phyloP scores from a whole-genome alignment of 1,140 invertebrate species.

The Bradysia coprophila region DNA sequence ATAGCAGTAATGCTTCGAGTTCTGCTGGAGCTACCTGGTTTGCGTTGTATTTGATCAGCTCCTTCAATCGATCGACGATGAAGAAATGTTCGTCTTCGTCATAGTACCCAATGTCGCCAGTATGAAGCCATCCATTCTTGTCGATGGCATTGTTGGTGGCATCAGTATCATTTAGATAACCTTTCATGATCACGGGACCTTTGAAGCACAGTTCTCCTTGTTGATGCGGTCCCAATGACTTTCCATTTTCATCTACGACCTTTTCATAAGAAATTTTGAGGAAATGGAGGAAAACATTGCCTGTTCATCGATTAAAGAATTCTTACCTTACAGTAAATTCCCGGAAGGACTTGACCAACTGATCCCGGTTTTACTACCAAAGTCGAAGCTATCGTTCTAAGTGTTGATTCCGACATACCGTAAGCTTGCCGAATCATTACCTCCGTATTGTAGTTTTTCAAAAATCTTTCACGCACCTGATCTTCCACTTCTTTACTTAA shows the following conservation, averaged over 20 bases:
- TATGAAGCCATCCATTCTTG: slow-evolving; percentile 51
- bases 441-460: too few relatives aligned
- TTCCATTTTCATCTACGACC: slow-evolving; percentile 29
- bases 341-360: slow-evolving; percentile 2
- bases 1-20: slow-evolving; percentile 51
- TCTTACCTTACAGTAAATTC: not conserved
- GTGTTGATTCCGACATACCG: slow-evolving; percentile 31
- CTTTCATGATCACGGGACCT: slow-evolving; percentile 43
- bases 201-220: slow-evolving; percentile 39
- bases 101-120: slow-evolving; percentile 57
- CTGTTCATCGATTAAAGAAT: too few relatives aligned
- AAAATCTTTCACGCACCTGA: slow-evolving; percentile 20
- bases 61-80: slow-evolving; percentile 64
- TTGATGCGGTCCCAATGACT: slow-evolving; percentile 1
- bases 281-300: too few relatives aligned
- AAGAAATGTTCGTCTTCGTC: slow-evolving; percentile 47
- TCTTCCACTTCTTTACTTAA: slow-evolving; percentile 22
- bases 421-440: slow-evolving; percentile 27
- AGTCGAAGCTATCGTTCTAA: slow-evolving; percentile 13
- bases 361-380: slow-evolving; percentile 12
- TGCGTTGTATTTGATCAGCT: slow-evolving; percentile 56
- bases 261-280: too few relatives aligned
- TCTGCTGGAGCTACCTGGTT: slow-evolving; percentile 68
- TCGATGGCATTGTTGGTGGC: slow-evolving; percentile 44
- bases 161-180: slow-evolving; percentile 49